phyloP scores from a whole-genome alignment of 2,797 vertebrate genomes.

The Thalassophryne amazonica region DNA sequence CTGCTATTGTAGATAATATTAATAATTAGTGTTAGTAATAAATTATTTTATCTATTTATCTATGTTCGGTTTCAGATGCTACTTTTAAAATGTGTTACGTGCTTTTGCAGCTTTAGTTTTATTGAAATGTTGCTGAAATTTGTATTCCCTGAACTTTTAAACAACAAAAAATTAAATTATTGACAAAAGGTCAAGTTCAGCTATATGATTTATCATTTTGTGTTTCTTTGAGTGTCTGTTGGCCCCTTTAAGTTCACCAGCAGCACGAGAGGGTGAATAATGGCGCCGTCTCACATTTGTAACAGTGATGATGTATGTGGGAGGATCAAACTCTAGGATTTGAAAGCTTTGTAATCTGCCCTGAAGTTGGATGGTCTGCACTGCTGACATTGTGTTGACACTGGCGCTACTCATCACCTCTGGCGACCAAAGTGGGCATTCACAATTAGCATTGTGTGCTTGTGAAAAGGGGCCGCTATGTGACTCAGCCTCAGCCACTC shows the following conservation, averaged over 20 bases:
- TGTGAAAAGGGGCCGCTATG: conserved; percentile 20
- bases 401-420: conserved; percentile 55
- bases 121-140: too few relatives aligned
- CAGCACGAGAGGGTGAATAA: conserved; percentile 13
- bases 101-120: too few relatives aligned
- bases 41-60: too few relatives aligned
- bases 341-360: conserved; percentile 36
- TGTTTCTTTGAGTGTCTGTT: too few relatives aligned
- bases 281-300: conserved; percentile 7
- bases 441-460: conserved; percentile 14
- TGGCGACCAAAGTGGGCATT: conserved; percentile 21
- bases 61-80: too few relatives aligned
- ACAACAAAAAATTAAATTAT: too few relatives aligned
- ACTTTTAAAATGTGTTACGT: too few relatives aligned
- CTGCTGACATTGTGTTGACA: conserved; percentile 37
- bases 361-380: conserved; percentile 22
- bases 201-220: neutral
- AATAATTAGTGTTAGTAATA: too few relatives aligned
- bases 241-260: too few relatives aligned
- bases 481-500: conserved; percentile 37
- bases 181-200: too few relatives aligned
- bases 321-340: conserved; percentile 21
- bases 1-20: too few relatives aligned
- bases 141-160: too few relatives aligned
- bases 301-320: conserved; percentile 13